Base-by-base conservation (phyloP, 2,888 invertebrate species). In the Drosophila atroscutellata region DNA sequence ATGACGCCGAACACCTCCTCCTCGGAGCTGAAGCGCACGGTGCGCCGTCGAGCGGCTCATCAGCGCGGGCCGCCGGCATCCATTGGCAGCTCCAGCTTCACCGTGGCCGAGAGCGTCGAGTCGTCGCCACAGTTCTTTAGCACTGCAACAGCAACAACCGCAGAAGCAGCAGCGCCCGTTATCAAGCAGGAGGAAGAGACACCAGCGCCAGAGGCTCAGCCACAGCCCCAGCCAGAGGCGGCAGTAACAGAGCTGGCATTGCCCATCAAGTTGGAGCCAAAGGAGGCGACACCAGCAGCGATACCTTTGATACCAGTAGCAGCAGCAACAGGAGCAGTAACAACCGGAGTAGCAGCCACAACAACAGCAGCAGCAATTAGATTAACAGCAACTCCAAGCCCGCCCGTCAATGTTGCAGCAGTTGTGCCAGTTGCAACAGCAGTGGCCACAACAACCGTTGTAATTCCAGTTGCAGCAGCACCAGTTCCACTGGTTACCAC, bases 81-180 rank as follows among this genome's bases (percentile, higher is more conserved):
- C 9, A 30, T 86, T 32, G 89, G 89, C 3, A 79, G 89, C 37
- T 91, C 91, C 20, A 80, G 62, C 20, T 91, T 89, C 13, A 72
- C 61, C 4, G 72, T 77, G 6, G 63, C 57, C 0, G 76, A 80
- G 6, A 56, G 74, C 24, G 45, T 11, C 28, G 62, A n/a, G 24
- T 37, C 50, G 13, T 20, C 83, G 7, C 56, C 80, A 1, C 24
- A 42, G 36, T 93, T 93, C 86, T 93, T 93, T 54, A 89, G 86
- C 50, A 45, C 7, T 45, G 24, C 8, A 45, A 15, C 24, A 8
- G 45, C 20, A 45, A 37, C 8, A 36, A 36, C 7, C 3, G 15
- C 15, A 18, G 36, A 36, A 15, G 15, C 36, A 36, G 20, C 56
- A 7, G 47, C 69, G 5, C 49, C 66, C 8, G 42, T 73, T 0